These are phyloP conservation scores for Pycnomerus fuliginosus DNA, from an alignment of 2,888 invertebrate genomes.

Conservation along the genomic window DNA sequence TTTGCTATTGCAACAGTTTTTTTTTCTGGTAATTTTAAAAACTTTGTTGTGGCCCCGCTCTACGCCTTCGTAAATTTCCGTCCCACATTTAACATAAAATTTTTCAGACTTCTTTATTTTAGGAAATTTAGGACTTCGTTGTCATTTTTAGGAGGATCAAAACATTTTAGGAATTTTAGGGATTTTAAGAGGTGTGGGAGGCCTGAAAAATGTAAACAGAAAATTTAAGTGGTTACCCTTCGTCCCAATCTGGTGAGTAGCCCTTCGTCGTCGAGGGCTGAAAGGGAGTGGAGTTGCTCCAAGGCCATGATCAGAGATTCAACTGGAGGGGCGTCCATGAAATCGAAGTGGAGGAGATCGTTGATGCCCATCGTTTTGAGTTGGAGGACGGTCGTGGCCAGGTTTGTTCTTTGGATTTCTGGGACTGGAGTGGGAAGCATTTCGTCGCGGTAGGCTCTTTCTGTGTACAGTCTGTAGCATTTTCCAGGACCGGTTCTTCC, in stretches of 20 bases:
- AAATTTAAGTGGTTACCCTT: too few relatives aligned
- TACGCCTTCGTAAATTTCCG: too few relatives aligned
- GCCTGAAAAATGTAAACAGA: too few relatives aligned
- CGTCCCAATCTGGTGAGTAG: conserved; percentile 78
- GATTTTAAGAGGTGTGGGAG: too few relatives aligned
- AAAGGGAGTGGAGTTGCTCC: conserved; percentile 94
- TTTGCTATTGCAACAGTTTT: too few relatives aligned
- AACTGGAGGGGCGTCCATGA: conserved; percentile 99
- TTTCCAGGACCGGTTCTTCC: conserved; percentile 98
- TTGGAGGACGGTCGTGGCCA: conserved; percentile 93
- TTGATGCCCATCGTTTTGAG: conserved; percentile 99
- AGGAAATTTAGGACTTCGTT: too few relatives aligned
- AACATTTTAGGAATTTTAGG: too few relatives aligned
- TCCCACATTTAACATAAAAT: too few relatives aligned
- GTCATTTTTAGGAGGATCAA: too few relatives aligned
- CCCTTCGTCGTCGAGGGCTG: conserved; percentile 95
- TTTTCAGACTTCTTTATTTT: too few relatives aligned
- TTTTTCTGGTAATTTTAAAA: too few relatives aligned
- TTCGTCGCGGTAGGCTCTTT: conserved; percentile 97
- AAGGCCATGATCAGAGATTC: conserved; percentile 97
- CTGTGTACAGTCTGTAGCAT: conserved; percentile 94
- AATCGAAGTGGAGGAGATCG: conserved; percentile 96
- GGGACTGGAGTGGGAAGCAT: conserved; percentile 98
- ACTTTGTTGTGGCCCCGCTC: too few relatives aligned
- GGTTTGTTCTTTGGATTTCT: conserved; percentile 97